Evolutionary conservation across 2,113 vertebrate genomes (phyloP).

Genomic region (Podiceps cristatus): DNA sequence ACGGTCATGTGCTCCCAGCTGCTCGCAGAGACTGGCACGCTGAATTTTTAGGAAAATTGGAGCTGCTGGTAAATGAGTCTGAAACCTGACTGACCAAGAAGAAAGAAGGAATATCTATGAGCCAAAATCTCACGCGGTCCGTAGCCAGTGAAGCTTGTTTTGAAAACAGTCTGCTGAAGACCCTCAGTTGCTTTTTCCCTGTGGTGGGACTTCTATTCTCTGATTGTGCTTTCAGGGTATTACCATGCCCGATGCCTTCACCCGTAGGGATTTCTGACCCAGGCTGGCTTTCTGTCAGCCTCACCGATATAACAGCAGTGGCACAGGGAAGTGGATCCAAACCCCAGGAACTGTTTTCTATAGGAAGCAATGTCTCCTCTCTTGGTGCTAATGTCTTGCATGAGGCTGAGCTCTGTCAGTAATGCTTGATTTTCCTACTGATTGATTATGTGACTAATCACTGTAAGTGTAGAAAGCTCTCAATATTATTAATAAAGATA

Average conservation of each 20-base stretch:
- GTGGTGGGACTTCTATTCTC: not conserved
- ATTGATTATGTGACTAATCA: not conserved
- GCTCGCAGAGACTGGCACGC: not conserved
- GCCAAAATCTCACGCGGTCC: not conserved
- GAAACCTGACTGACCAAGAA: not conserved
- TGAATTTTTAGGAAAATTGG: not conserved
- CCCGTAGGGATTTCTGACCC: not conserved
- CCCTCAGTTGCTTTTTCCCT: not conserved
- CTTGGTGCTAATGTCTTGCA: not conserved
- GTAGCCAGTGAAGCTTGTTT: not conserved
- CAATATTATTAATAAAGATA: not conserved
- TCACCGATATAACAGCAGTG: not conserved
- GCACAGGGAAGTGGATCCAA: not conserved
- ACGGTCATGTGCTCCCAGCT: not conserved
- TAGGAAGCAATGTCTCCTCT: not conserved
- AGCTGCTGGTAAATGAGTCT: not conserved
- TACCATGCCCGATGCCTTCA: not conserved
- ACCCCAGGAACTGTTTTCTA: not conserved
- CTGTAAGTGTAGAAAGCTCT: not conserved
- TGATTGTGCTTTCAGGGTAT: not conserved
- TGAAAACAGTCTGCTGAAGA: not conserved
- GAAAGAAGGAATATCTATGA: not conserved
- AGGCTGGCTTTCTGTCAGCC: rapidly evolving
- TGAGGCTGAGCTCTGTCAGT: not conserved
- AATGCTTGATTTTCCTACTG: not conserved